These are phyloP conservation scores for Megamerina dolium DNA, from an alignment of 2,888 invertebrate species.

Conservation along the genomic window DNA sequence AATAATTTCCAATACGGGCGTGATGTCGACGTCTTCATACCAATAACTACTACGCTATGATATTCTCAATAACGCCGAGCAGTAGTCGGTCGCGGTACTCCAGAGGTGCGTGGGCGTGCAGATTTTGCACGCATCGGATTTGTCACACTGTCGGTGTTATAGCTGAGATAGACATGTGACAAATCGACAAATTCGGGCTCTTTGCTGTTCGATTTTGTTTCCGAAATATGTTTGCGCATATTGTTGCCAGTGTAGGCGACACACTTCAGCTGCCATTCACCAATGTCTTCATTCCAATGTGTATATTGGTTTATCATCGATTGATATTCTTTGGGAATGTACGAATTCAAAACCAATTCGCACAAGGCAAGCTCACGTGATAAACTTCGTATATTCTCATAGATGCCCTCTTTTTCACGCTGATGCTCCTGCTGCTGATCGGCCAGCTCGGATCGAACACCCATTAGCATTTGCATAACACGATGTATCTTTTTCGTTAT, in stretches of 20 bases:
- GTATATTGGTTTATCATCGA: slow-evolving; percentile 85
- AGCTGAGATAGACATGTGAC: slow-evolving; percentile 62
- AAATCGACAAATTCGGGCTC: slow-evolving; percentile 58
- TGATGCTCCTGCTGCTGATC: slow-evolving; percentile 93
- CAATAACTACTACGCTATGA: background rate
- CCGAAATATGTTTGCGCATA: slow-evolving; percentile 68
- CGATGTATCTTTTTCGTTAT: slow-evolving; percentile 89
- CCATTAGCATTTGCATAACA: slow-evolving; percentile 79
- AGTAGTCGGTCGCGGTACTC: slow-evolving; percentile 53
- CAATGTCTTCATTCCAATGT: slow-evolving; percentile 97
- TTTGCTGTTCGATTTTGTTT: slow-evolving; percentile 44
- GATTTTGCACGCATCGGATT: slow-evolving; percentile 54
- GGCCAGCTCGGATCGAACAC: slow-evolving; percentile 75
- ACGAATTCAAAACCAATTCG: slow-evolving; percentile 83
- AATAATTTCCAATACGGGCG: too few relatives aligned
- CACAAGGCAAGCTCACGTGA: slow-evolving; percentile 86
- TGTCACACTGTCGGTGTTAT: slow-evolving; percentile 55
- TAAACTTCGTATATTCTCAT: slow-evolving; percentile 87
- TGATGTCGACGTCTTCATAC: background rate
- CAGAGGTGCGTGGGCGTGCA: slow-evolving; percentile 52
- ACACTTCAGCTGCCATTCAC: slow-evolving; percentile 96
- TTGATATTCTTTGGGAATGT: slow-evolving; percentile 91
- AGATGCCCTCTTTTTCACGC: slow-evolving; percentile 90
- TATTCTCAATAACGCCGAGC: slow-evolving; percentile 41
- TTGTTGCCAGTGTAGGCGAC: slow-evolving; percentile 99